Evolutionary conservation across 2,888 invertebrate genomes (phyloP).

Genomic region (Stomorhina lunata): DNA sequence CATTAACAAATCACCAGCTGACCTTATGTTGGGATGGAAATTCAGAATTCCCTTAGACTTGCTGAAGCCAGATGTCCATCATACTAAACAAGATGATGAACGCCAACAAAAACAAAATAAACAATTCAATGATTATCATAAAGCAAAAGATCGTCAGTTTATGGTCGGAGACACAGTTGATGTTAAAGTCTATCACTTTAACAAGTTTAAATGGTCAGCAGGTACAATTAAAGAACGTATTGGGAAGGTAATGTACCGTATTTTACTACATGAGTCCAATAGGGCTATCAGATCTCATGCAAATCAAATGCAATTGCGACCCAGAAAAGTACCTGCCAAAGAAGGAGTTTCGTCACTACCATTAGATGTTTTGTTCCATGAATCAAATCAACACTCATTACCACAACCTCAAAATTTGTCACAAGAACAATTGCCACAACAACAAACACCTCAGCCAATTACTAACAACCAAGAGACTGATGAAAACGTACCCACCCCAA

Average conservation of each 20-base stretch:
- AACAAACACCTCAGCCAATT: too few species aligned
- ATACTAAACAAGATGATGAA: background rate
- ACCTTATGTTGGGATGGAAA: slow-evolving; percentile 15
- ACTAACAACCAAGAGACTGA: too few species aligned
- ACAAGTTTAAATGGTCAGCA: background rate
- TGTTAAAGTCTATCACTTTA: too few species aligned
- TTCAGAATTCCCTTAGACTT: background rate
- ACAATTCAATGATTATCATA: background rate
- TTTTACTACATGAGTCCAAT: background rate
- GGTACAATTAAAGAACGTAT: background rate
- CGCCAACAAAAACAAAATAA: background rate
- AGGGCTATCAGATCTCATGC: background rate
- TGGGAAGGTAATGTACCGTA: background rate
- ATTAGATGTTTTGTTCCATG: background rate
- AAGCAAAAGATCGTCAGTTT: background rate
- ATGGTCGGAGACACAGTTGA: background rate
- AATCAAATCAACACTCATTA: background rate
- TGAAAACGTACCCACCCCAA: too few species aligned
- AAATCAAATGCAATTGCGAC: background rate
- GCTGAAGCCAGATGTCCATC: background rate
- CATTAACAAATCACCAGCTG: slow-evolving; percentile 5
- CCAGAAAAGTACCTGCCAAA: background rate
- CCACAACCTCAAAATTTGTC: too few species aligned
- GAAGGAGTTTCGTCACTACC: background rate
- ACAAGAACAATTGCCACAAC: too few species aligned